phyloP scores from a whole-genome alignment of 2,797 vertebrate genomes.

The Aeoliscus strigatus region DNA sequence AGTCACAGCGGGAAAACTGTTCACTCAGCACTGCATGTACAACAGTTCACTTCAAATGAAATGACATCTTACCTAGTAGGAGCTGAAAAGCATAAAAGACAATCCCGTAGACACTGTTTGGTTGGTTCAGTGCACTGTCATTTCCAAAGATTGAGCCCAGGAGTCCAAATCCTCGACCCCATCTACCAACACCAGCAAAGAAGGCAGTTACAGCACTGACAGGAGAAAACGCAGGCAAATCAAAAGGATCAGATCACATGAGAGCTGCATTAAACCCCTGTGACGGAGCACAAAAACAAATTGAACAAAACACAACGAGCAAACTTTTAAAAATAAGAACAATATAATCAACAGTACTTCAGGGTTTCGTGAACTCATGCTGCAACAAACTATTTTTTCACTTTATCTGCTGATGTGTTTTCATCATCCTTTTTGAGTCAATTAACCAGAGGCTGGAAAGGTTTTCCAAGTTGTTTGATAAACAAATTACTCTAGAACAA shows the following conservation, averaged over 20 bases:
- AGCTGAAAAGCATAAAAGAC: constrained; percentile 98
- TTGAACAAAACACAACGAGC: too few relatives aligned
- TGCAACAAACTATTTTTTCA: not conserved
- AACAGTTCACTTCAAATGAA: not conserved
- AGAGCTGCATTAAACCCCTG: not conserved
- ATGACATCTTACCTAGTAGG: constrained; percentile 87
- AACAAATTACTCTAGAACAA: not conserved
- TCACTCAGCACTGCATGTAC: constrained; percentile 15
- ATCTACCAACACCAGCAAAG: constrained; percentile 70
- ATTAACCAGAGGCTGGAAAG: not conserved
- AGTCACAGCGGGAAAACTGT: constrained; percentile 19
- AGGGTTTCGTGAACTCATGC: not conserved
- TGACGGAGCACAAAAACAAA: not conserved
- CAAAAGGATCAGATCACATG: not conserved
- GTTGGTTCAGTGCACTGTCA: constrained; percentile 97
- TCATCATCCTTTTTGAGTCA: too few relatives aligned
- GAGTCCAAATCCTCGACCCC: constrained; percentile 98
- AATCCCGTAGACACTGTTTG: constrained; percentile 98
- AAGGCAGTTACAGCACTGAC: constrained; percentile 2
- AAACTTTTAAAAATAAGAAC: not conserved
- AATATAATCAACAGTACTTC: not conserved
- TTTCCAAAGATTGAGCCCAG: constrained; percentile 97
- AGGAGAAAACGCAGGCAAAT: constrained; percentile 6
- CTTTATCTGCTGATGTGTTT: not conserved
- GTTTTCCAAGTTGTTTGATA: not conserved